Conservation (phyloP, 2,888 invertebrate genomes). For the Serripes groenlandicus region DNA sequence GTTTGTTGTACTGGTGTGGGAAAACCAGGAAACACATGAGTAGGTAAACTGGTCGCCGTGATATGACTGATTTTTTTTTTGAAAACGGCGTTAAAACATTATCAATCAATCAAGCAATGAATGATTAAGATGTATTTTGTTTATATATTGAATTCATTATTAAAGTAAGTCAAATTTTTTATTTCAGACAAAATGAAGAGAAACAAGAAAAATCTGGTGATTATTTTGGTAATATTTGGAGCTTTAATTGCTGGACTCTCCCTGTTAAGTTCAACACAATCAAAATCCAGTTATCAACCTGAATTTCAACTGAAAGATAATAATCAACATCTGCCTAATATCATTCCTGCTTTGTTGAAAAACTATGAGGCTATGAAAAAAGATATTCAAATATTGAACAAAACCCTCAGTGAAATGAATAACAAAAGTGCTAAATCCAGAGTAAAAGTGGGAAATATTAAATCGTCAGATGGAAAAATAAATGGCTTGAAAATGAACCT, state of each 20-base stretch:
- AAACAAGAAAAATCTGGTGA: neutral
- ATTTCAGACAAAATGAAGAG: slow-evolving; percentile 8
- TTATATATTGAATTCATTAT: neutral
- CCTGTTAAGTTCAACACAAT: neutral
- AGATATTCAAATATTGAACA: slow-evolving; percentile 27
- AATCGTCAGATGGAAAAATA: neutral
- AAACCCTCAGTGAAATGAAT: slow-evolving; percentile 14
- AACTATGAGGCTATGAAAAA: slow-evolving; percentile 20
- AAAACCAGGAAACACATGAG: no score
- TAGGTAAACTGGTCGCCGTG: no score
- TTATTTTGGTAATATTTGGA: neutral
- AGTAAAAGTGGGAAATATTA: neutral
- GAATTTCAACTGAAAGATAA: neutral
- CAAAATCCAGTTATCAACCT: neutral
- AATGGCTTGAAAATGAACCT: neutral
- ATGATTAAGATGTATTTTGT: no score
- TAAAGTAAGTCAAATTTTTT: neutral
- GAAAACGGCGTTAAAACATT: no score
- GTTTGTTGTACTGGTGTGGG: no score
- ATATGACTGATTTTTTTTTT: no score
- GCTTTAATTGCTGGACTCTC: neutral
- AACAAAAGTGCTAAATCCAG: neutral
- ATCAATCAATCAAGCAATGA: no score
- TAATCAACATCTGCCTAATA: slow-evolving; percentile 38
- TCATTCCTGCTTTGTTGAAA: slow-evolving; percentile 42